Conservation (phyloP, 2,888 invertebrate species). For the Calliphora vomitoria region DNA sequence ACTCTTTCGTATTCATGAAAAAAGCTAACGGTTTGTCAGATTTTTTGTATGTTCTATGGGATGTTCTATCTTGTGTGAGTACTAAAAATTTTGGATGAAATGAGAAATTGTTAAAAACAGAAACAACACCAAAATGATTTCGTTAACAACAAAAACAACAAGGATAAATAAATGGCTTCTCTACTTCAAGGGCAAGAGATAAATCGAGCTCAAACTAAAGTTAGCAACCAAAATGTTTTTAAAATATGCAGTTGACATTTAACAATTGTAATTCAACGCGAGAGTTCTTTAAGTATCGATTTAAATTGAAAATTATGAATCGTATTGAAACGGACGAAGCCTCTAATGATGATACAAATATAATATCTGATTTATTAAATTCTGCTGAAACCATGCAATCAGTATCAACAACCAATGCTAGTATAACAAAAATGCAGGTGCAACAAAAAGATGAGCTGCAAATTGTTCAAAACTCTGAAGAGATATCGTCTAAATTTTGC, state of each 20-base stretch:
- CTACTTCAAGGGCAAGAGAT: constrained; percentile 47
- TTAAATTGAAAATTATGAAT: constrained; percentile 31
- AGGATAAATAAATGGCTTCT: constrained; percentile 53
- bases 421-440: constrained; percentile 16
- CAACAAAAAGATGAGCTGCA: constrained; percentile 14
- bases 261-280: constrained; percentile 33
- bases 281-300: not conserved
- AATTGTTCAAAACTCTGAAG: constrained; percentile 5
- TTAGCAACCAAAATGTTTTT: constrained; percentile 49
- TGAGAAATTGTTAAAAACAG: constrained; percentile 53
- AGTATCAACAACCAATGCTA: not conserved
- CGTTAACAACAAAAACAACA: constrained; percentile 47
- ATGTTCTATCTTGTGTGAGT: constrained; percentile 57
- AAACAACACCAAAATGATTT: constrained; percentile 16
- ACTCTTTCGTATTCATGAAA: constrained; percentile 43
- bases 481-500: not conserved
- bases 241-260: constrained; percentile 15
- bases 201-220: constrained; percentile 17
- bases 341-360: constrained; percentile 63
- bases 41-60: constrained; percentile 63
- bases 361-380: constrained; percentile 67
- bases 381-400: constrained; percentile 56
- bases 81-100: constrained; percentile 42
- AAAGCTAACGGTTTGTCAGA: constrained; percentile 66
- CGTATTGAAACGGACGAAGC: constrained; percentile 53